Base-by-base conservation (phyloP, 2,797 vertebrate species). In the Enteromius unitaeniatus region DNA sequence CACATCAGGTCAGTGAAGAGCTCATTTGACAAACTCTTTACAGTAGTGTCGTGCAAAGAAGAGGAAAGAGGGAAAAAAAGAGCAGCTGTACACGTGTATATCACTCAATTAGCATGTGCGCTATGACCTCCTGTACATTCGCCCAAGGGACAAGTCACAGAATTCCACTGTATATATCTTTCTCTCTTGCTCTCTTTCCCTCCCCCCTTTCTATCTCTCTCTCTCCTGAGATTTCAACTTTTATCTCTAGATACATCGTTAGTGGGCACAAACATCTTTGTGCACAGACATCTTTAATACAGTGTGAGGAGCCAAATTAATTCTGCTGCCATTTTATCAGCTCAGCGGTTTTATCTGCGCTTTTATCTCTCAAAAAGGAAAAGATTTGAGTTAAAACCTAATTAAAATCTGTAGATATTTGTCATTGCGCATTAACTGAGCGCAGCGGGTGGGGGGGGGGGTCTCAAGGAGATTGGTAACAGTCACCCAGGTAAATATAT, bases 51-150 rank as follows among this genome's bases (percentile, higher is more conserved):
- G 2, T 17, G 8, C 17, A 23, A 70, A 74, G 49, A 84, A 45
- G 14, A 62, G 28, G 3, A 42, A 60, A 79, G 64, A 40, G 49
- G 40, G 1, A 23, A 76, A 68, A 53, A 68, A 60, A 62, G 78
- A 67, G 73, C 72, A 75, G 68, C 42, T 72, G 47, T 51, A 78
- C 78, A 88, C 60, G 42, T 87, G 83, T 45, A 62, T 28, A 49
- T 76, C 51, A 53, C 40, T 55, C 84, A 86, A 83, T 85, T 85
- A 86, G 55, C 84, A 86, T 85, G 85, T 88, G 85, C 34, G 42
- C 69, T 28, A 6, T 85, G 83, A 86, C 68, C 58, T 85, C 72
- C 78, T 85, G 79, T 65, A 31, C 68, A 51, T 81, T 60, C 47
- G 78, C 86, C 80, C 76, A 31, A 17, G 78, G 82, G 87, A 86